Evolutionary conservation across 2,113 vertebrate species (phyloP), one percentile per base, ranked within the genome.

Genomic region (Platichthys flesus): DNA sequence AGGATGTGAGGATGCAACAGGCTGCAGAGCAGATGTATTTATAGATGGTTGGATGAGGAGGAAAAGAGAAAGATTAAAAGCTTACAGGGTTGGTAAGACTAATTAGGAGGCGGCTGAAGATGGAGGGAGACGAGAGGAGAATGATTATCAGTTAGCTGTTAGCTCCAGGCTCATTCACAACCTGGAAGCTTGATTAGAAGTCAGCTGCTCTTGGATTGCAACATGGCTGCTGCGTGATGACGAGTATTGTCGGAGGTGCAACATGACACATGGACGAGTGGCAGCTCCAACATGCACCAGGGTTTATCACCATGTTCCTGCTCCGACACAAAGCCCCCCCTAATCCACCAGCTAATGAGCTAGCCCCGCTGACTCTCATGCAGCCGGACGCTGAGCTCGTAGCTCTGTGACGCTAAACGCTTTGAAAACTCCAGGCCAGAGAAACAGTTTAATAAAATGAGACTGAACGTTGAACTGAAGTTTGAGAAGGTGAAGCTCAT

Each of bases 21-120:
- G 74, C 63, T 78, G 86, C 79, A 68, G 1, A 60, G 74, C 66
- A 7, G 75, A 52, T 15, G 67, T 80, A 77, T 84, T 82, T 40
- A 62, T 62, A 64, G 70, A 71, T 31, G 69, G 62, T 62, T 24
- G 52, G 60, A 56, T 68, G 52, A 42, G 61, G 37, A 42, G 21
- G 78, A 71, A 67, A 67, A 64, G 74, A 65, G 85, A 83, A 47
- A 90, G 93, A 92, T 93, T 92, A 93, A 91, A 74, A 92, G 93
- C 88, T 93, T 92, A 93, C 63, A 59, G 54, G 49, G 74, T 24
- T 90, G 87, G 75, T 90, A 88, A 92, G 82, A 79, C 92, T 93
- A 92, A 93, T 92, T 92, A 91, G 89, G 86, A 91, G 82, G 73
- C 66, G 79, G 40, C 65, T 74, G 75, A 86, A 90, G 74, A 76